Evolutionary conservation across 2,888 invertebrate species (phyloP), one percentile per base, ranked within the genome.

Genomic region (Leucania comma): DNA sequence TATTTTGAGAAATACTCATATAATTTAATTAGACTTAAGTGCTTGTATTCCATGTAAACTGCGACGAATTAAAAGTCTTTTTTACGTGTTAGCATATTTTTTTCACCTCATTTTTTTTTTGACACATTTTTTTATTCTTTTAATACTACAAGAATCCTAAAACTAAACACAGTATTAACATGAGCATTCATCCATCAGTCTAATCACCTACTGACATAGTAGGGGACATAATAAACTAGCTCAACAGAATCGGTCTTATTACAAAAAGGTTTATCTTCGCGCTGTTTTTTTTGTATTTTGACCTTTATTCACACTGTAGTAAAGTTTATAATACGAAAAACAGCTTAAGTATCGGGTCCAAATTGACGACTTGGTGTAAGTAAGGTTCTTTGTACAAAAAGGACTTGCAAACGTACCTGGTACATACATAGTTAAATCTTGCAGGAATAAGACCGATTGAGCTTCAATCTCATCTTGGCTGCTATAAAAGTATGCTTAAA

Each of bases 11-110:
- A n/a, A n/a, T n/a, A n/a, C n/a, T n/a, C n/a, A n/a, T n/a, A 22
- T 38, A n/a, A 8, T 17, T 22, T 67, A 14, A 29, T 14, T 67
- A 64, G 12, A 9, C 14, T 5, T 29, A 64, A 22, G n/a, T n/a
- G 53, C 29, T 29, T 61, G 38, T 38, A 38, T 38, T 38, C 0
- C 12, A 38, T 38, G 38, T 38, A 38, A 38, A 38, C 4, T 38
- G 38, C 12, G 3, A 12, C 14, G 14, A 38, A 69, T 70, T 70
- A 70, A 69, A 69, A 14, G 24, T 8, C 0, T 38, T 56, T 69
- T n/a, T 17, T n/a, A 12, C 14, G 12, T 68, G 32, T 38, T 42
- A 17, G 38, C 57, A 42, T 22, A 70, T 68, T 57, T 42, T n/a
- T 56, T 57, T 42, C 48, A 71, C 38, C 5, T n/a, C 56, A n/a